A percentile compares a stretch with the other conserved stretches of the same genome.
Evolutionary conservation across 2,113 vertebrate species (phyloP).

Genomic region (Speoplatyrhinus poulsoni): DNA sequence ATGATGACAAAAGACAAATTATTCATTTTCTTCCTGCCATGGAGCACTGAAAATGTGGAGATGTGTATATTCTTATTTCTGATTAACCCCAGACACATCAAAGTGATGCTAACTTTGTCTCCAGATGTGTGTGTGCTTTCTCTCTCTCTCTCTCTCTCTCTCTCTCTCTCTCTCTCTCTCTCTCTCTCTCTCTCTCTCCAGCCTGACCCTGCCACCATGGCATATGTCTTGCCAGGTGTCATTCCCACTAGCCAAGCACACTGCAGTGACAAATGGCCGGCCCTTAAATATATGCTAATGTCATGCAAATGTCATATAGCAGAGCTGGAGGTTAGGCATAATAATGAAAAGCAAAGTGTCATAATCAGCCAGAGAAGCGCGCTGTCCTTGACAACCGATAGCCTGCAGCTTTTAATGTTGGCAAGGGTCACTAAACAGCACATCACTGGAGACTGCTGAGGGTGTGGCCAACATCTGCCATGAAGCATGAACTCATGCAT

Average conservation of each 20-base stretch:
- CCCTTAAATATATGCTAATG: slow-evolving; percentile 58
- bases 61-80: too few species aligned
- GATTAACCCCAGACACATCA: too few species aligned
- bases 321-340: slow-evolving; percentile 57
- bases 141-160: not conserved
- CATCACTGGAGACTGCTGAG: slow-evolving; percentile 39
- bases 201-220: slow-evolving; percentile 23
- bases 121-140: not conserved
- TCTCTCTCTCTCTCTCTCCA: slow-evolving; percentile 6
- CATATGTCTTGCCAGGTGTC: slow-evolving; percentile 57
- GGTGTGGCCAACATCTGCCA: slow-evolving; percentile 53
- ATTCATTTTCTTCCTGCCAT: too few species aligned
- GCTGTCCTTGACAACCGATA: slow-evolving; percentile 40
- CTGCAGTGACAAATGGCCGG: slow-evolving; percentile 30
- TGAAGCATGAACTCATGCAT: slow-evolving; percentile 30
- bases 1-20: too few species aligned
- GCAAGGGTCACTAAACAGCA: slow-evolving; percentile 47
- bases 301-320: slow-evolving; percentile 60
- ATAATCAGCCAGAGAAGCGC: slow-evolving; percentile 41
- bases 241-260: slow-evolving; percentile 30
- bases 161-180: not conserved
- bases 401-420: slow-evolving; percentile 41
- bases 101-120: not conserved
- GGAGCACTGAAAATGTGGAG: too few species aligned
- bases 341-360: slow-evolving; percentile 56